A percentile compares a stretch with the other conserved stretches of the same genome.
Evolutionary conservation across 2,888 invertebrate species (phyloP).

Genomic region (Dolichopus griseipennis): DNA sequence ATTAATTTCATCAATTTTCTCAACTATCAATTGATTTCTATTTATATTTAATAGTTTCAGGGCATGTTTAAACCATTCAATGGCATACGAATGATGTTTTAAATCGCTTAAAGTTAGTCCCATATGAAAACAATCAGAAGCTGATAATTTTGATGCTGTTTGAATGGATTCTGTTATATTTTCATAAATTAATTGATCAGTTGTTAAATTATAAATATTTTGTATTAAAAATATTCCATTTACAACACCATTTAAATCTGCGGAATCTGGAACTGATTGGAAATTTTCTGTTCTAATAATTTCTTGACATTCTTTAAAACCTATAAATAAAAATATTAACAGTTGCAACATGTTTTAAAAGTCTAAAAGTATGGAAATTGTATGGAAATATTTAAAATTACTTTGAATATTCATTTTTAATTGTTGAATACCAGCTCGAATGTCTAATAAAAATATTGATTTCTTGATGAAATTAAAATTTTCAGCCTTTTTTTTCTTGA

Average conservation of each 20-base stretch:
- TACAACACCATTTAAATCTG: not conserved
- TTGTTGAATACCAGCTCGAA: no score
- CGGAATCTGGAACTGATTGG: not conserved
- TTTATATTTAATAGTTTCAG: not conserved
- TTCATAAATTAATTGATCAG: not conserved
- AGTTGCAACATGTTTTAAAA: no score
- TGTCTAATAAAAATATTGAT: no score
- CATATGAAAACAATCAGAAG: not conserved
- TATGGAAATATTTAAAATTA: no score
- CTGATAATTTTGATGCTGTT: constrained; percentile 13
- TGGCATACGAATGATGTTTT: not conserved
- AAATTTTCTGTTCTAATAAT: not conserved
- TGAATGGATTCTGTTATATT: not conserved
- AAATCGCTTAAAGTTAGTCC: not conserved
- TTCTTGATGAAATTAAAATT: no score
- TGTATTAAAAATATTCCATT: not conserved
- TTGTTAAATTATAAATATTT: not conserved
- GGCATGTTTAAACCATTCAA: not conserved
- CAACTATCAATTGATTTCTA: not conserved
- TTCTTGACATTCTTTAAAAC: no score
- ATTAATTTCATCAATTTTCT: not conserved
- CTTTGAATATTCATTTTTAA: no score
- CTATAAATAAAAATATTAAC: no score
- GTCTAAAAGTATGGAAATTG: no score
- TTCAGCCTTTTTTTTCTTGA: no score